Evolutionary conservation across 2,888 invertebrate genomes (phyloP), one percentile per base, ranked within the genome.

Genomic region (Nebria brevicollis): DNA sequence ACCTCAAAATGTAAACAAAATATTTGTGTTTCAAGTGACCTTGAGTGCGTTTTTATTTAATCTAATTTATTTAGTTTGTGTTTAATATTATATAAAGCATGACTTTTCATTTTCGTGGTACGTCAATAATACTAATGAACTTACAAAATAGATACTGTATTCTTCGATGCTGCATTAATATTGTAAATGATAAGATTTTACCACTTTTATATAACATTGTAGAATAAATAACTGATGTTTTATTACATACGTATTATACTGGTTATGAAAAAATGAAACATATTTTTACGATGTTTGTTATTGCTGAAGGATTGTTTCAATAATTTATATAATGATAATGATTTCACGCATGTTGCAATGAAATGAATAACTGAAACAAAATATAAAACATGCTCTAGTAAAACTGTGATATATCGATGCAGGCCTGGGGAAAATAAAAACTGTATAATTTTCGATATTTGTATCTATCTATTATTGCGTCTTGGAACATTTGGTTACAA

Each of bases 131-230:
- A 54, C 13, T 54, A 54, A 11, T 54, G 54, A 54, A 54, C 54
- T 54, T 54, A 54, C 54, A 54, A 54, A 54, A 54, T 65, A 78
- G 72, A 65, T 73, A 78, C 66, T 77, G 78, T 73, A 72, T 65
- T 42, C 72, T 78, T 72, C 41, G 68, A 74, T 79, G 68, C 74
- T 74, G 66, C 65, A 79, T 72, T 77, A 74, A 79, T 78, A 73
- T 70, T 26, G 70, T 25, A 26, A 70, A 70, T 43, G 79, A 75
- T 80, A 80, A 80, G 80, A 64, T 75, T 80, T 80, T 80, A 80
- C 80, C 80, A 80, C 80, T 80, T 80, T 80, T 80, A 80, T 80
- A 80, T 80, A 80, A 80, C 80, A 80, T 68, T 80, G 54, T 79
- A 80, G 80, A 75, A 75, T 54, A 74, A 75, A 80, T 80, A 80